Evolutionary conservation across 2,888 invertebrate genomes (phyloP).

Genomic region (Pantelozetes paolii): DNA sequence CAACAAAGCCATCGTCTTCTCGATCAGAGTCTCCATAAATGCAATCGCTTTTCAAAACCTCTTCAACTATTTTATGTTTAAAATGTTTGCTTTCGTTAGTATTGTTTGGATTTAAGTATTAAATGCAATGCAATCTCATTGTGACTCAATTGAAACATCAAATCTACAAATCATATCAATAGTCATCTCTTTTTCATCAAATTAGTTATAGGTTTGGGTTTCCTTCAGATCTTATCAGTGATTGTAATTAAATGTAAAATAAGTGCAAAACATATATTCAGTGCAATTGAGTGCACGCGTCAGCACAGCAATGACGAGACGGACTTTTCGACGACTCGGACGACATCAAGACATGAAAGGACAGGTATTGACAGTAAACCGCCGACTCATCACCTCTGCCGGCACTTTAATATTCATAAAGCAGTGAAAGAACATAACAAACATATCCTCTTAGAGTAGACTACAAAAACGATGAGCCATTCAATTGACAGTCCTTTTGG

Average conservation of each 20-base stretch:
- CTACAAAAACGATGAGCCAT: conserved; percentile 24
- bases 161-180: conserved; percentile 2
- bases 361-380: background rate
- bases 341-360: background rate
- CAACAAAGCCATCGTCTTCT: conserved; percentile 35
- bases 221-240: background rate
- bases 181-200: background rate
- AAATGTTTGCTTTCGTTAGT: background rate
- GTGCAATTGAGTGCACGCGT: conserved; percentile 15
- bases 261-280: background rate
- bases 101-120: background rate
- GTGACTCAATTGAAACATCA: conserved; percentile 29
- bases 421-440: conserved; percentile 7
- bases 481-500: background rate
- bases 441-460: background rate
- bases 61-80: background rate
- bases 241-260: background rate
- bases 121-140: conserved; percentile 38
- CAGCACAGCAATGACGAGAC: background rate
- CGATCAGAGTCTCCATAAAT: conserved; percentile 7
- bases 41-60: conserved; percentile 22
- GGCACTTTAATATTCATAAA: conserved; percentile 10
- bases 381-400: conserved; percentile 29
- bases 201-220: background rate
- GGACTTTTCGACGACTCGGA: background rate